Base-by-base conservation (phyloP, 2,113 vertebrate species). In the Barbus barbus region DNA sequence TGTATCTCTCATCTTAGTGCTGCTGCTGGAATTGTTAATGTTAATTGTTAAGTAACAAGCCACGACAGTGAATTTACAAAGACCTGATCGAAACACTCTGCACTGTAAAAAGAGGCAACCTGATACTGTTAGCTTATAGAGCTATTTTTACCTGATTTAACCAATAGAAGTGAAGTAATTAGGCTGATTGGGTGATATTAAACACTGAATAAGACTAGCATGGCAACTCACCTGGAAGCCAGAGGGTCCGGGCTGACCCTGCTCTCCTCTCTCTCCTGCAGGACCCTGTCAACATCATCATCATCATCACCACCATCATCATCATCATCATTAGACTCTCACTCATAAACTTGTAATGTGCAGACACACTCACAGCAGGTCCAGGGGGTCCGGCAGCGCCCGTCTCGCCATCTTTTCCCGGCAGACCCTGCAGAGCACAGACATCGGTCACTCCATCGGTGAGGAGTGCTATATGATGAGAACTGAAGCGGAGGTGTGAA, bases 351-450 rank as follows among this genome's bases (percentile, higher is more conserved):
- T 16, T 0, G 8, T 14, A 22, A n/a, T 26, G n/a, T 1, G 38
- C 14, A 76, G 14, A 78, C 41, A 75, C 90, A 97, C 97, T 92
- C 93, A 99, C 97, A 2, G 96, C 93, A 0, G 97, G 97, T 85
- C 97, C 97, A 0, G 96, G 95, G 7, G 97, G 97, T 53, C 97
- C 97, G 0, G 94, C 93, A 0, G 97, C 90, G n/a, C 97, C 97
- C 0, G 97, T 99, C 93, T 99, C 97, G 8, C 97, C 97, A 1
- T 99, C 97, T 94, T 99, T 99, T 67, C 97, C 97, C 1, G 97
- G 96, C 75, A 99, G 94, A 91, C 97, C 97, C 97, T 99, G 78
- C 0, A 5, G 80, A 87, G 77, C 28, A 71, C 24, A 77, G 31
- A 51, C 14, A 53, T 6, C 13, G 20, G 41, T 76, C 20, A 63